Percentiles rank a stretch among this genome's conserved stretches.
These are phyloP conservation scores for Zygaena filipendulae DNA, from an alignment of 2,888 invertebrate species.

Conservation along the genomic window DNA sequence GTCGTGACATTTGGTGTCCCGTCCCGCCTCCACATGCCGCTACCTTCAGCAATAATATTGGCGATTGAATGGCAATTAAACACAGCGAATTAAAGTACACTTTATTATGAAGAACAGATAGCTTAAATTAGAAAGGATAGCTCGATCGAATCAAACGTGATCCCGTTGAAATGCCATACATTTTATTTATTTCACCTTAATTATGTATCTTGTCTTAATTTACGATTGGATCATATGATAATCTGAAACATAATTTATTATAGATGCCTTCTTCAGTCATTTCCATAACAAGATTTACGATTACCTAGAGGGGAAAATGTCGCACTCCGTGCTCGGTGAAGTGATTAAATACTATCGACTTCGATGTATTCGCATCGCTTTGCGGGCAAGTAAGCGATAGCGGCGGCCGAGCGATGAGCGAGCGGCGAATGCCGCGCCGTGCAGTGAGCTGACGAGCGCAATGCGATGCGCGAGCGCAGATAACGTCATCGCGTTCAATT, in stretches of 20 bases:
- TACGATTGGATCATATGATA: conserved; percentile 70
- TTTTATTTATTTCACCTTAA: conserved; percentile 69
- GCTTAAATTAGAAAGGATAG: conserved; percentile 55
- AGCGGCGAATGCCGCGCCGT: conserved; percentile 9
- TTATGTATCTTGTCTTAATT: conserved; percentile 71
- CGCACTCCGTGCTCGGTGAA: conserved; percentile 33
- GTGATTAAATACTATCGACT: conserved; percentile 59
- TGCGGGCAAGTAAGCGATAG: conserved; percentile 54
- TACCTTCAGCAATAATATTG: conserved; percentile 61
- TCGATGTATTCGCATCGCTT: conserved; percentile 46
- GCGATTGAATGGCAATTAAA: conserved; percentile 68
- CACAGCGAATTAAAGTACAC: conserved; percentile 63
- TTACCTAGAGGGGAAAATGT: conserved; percentile 41
- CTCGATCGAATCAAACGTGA: conserved; percentile 59
- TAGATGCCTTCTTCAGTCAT: conserved; percentile 60
- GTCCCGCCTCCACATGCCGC: conserved; percentile 60
- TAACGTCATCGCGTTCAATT: conserved; percentile 63
- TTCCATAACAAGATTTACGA: conserved; percentile 67
- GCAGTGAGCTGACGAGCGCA: conserved; percentile 19
- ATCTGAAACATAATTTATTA: conserved; percentile 65
- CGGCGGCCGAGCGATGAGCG: conserved; percentile 25
- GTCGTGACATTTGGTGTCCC: conserved; percentile 66
- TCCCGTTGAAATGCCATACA: conserved; percentile 68
- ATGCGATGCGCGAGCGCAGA: conserved; percentile 52
- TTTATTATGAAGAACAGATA: conserved; percentile 61